These are phyloP conservation scores for Tupaia tana DNA, from an alignment of 2,113 vertebrate species.

Conservation along the genomic window DNA sequence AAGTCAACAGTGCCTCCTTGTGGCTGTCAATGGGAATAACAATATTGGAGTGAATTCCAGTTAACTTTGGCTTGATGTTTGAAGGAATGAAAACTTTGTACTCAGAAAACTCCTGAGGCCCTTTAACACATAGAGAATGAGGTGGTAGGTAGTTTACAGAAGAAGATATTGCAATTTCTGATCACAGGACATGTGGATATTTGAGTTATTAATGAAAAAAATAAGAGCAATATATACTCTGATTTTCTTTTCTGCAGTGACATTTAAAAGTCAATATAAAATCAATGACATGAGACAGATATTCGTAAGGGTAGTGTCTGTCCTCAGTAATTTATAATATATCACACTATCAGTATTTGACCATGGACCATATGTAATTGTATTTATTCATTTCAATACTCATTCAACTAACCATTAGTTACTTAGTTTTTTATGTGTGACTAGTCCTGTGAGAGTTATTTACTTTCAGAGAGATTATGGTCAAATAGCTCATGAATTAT, in stretches of 20 bases:
- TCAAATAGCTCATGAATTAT: background rate
- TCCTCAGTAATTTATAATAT: background rate
- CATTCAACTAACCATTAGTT: background rate
- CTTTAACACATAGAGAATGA: background rate
- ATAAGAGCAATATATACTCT: background rate
- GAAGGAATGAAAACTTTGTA: background rate
- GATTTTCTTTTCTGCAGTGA: background rate
- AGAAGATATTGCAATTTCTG: background rate
- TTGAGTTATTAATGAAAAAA: background rate
- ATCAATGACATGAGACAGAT: background rate
- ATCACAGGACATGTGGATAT: accelerated
- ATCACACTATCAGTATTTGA: background rate
- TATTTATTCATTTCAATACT: background rate
- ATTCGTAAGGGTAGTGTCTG: background rate
- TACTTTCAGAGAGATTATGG: background rate
- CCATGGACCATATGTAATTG: background rate
- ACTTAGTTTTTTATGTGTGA: background rate
- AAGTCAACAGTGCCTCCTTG: background rate
- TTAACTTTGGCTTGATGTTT: background rate
- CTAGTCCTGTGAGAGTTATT: background rate
- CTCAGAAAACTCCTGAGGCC: background rate
- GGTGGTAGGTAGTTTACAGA: background rate
- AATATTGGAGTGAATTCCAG: background rate
- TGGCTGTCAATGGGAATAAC: background rate
- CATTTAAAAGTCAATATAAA: conserved; percentile 1